These are phyloP conservation scores for Camponotus vicinus DNA, from an alignment of 1,140 invertebrate genomes.

Conservation along the genomic window DNA sequence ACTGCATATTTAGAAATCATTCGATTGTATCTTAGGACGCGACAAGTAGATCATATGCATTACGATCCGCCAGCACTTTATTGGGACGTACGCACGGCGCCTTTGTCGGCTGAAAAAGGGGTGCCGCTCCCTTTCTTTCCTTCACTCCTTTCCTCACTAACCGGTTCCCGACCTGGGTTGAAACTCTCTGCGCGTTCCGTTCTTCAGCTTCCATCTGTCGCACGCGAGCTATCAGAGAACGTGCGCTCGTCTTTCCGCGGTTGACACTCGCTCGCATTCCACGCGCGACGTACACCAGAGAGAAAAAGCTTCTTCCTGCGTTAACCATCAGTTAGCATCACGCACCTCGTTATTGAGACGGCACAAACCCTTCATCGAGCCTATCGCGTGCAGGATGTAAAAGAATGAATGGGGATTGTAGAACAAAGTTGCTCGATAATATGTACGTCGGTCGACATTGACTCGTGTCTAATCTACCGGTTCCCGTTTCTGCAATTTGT, in stretches of 20 bases:
- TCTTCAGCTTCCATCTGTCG: background rate
- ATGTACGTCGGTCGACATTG: background rate
- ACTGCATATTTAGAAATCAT: background rate
- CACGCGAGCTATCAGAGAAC: background rate
- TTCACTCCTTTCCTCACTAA: too few relatives aligned
- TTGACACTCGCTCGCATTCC: slow-evolving; percentile 11
- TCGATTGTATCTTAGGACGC: slow-evolving; percentile 19
- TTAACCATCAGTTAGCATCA: slow-evolving; percentile 22
- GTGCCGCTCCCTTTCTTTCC: background rate
- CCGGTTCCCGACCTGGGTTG: background rate
- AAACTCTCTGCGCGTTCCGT: background rate
- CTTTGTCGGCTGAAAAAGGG: background rate
- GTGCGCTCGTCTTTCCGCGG: background rate
- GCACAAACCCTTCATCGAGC: background rate
- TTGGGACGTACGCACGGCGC: slow-evolving; percentile 1
- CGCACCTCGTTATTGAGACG: background rate
- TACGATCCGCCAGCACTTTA: background rate
- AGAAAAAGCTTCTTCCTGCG: slow-evolving; percentile 25
- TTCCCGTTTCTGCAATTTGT: background rate
- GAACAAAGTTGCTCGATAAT: background rate
- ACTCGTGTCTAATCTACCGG: background rate
- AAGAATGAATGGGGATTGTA: too few relatives aligned
- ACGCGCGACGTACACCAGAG: too few relatives aligned
- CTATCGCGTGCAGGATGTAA: slow-evolving; percentile 6
- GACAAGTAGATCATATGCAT: slow-evolving; percentile 55